These are phyloP conservation scores for Channa striata DNA, from an alignment of 2,797 vertebrate genomes.

Conservation along the genomic window DNA sequence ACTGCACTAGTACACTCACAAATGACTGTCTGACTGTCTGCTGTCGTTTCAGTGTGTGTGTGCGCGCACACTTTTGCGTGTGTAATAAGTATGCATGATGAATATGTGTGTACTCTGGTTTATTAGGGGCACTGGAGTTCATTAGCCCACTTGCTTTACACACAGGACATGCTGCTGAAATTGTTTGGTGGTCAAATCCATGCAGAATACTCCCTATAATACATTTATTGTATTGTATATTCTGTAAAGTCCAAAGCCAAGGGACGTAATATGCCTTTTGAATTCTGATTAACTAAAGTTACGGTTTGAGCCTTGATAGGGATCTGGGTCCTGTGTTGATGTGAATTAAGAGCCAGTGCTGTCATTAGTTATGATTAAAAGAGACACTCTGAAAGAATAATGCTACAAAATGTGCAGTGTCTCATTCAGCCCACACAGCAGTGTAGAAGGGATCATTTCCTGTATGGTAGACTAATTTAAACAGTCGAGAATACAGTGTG, in stretches of 20 bases:
- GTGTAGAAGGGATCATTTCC: no score
- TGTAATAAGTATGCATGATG: conserved; percentile 41
- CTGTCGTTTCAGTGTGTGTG: not conserved
- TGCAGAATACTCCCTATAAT: not conserved
- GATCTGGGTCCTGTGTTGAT: conserved; percentile 9
- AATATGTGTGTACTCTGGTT: conserved; percentile 44
- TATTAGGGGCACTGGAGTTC: conserved; percentile 35
- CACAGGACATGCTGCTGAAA: conserved; percentile 5
- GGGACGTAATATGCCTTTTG: conserved; percentile 32
- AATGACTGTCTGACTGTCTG: conserved; percentile 35
- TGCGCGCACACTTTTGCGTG: not conserved
- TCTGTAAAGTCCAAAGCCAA: conserved; percentile 4
- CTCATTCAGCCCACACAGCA: not conserved
- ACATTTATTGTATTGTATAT: not conserved
- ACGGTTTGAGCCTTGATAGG: conserved; percentile 16
- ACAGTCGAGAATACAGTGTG: no score
- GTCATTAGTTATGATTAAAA: conserved; percentile 15
- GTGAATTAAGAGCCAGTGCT: conserved; percentile 22
- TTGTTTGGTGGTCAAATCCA: conserved; percentile 37
- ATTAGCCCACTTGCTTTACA: conserved; percentile 60
- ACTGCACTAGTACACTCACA: conserved; percentile 48
- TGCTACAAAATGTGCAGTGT: not conserved
- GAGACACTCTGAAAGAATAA: not conserved
- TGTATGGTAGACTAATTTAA: no score
- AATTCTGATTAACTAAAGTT: conserved; percentile 16